Percentiles rank a stretch among this genome's conserved stretches.
These are phyloP conservation scores for Ceyx erithaca DNA, from an alignment of 2,797 vertebrate species.

Conservation along the genomic window DNA sequence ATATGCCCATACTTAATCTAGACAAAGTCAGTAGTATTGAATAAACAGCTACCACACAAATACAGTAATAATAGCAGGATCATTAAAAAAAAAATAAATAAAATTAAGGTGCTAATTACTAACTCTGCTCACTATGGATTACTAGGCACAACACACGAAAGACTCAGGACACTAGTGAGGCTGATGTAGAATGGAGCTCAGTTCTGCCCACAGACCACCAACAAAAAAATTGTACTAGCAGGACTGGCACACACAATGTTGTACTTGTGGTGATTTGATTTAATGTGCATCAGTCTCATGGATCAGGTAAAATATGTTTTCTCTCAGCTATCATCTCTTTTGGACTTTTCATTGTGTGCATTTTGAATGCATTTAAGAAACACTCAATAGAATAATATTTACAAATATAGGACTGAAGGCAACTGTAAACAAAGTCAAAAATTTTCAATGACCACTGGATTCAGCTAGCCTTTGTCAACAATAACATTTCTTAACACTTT, in stretches of 20 bases:
- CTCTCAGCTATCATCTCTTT: neutral
- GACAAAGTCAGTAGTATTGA: neutral
- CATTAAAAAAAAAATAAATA: neutral
- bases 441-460: neutral
- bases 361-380: neutral
- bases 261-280: neutral
- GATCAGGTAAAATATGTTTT: neutral
- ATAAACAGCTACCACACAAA: neutral
- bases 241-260: accelerated
- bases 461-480: neutral
- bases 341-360: neutral
- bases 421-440: neutral
- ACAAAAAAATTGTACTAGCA: no score
- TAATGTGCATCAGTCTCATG: neutral
- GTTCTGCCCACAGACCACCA: neutral
- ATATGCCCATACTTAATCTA: neutral
- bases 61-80: neutral
- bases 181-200: accelerated
- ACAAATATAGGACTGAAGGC: neutral
- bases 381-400: neutral
- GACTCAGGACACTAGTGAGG: neutral
- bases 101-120: neutral
- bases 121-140: neutral
- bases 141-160: neutral
- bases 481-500: neutral